Evolutionary conservation across 2,888 invertebrate genomes (phyloP), one percentile per base, ranked within the genome.

Genomic region (Clivina fossor): DNA sequence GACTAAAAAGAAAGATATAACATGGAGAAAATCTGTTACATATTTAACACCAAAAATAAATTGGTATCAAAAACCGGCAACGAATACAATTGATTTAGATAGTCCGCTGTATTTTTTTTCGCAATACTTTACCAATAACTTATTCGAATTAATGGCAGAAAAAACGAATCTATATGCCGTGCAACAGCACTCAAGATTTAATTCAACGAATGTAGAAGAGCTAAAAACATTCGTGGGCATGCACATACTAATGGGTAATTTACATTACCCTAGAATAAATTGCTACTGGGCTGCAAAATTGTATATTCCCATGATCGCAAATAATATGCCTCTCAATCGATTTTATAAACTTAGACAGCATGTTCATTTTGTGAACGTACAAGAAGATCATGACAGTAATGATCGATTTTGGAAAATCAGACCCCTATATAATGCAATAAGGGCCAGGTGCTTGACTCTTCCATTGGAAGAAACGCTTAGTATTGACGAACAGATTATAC

Each of bases 361-460:
- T 59, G 40, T 63, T n/a, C 64, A 64, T 58, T 59, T 63, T 58
- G 62, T 62, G 9, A 41, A 62, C 37, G 43, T 24, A 1, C n/a
- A 13, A 20, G 30, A 49, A 11, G 9, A 40, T 16, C 18, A 35
- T 11, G 43, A 47, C n/a, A 40, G 20, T 16, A 44, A 53, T n/a
- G 63, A 63, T 51, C 47, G 59, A 33, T 60, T 64, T 46, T 61
- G 56, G 50, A 64, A 65, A 59, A 56, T 65, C 8, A 37, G 63
- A 41, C 58, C 61, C 30, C 35, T 64, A 15, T 64, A 59, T 54
- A 50, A 63, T 33, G 33, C 24, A 9, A 58, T 64, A 37, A 20
- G 61, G 51, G 33, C 28, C 15, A 49, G 58, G 18, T 63, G 61
- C 38, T 19, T 49, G 8, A 26, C 53, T 33, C 37, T 65, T 18